phyloP scores from a whole-genome alignment of 2,113 vertebrate species.

The Dissostichus mawsoni region DNA sequence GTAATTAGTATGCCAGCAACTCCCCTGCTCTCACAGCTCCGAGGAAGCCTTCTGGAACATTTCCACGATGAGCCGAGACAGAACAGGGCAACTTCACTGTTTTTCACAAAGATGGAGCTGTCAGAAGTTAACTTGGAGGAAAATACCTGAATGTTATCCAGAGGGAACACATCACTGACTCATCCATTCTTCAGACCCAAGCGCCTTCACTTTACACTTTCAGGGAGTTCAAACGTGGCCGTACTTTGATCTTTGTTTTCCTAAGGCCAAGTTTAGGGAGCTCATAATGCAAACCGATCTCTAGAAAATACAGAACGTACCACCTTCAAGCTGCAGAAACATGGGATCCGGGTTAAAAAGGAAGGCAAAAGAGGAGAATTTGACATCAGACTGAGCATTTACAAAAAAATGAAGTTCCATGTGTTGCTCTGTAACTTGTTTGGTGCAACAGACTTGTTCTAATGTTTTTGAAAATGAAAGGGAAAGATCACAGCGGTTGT shows the following conservation, averaged over 20 bases:
- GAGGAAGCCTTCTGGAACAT: conserved; percentile 42
- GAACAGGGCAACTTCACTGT: conserved; percentile 28
- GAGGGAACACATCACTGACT: conserved; percentile 36
- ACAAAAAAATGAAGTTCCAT: not conserved
- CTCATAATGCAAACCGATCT: conserved; percentile 15
- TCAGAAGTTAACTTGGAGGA: conserved; percentile 55
- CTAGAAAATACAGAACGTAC: not conserved
- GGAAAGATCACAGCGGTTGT: conserved; percentile 5
- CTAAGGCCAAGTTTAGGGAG: conserved; percentile 50
- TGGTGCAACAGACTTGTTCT: conserved; percentile 36
- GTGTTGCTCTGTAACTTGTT: conserved; percentile 10
- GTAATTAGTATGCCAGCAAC: conserved; percentile 49
- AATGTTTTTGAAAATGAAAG: conserved; percentile 15
- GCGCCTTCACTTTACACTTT: conserved; percentile 39
- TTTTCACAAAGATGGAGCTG: conserved; percentile 44
- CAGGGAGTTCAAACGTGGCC: conserved; percentile 44
- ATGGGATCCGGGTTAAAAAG: conserved; percentile 21
- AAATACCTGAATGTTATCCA: conserved; percentile 56
- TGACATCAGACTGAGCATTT: conserved; percentile 16
- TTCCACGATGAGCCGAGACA: conserved; percentile 28
- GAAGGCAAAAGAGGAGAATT: not conserved
- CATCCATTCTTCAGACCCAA: conserved; percentile 48
- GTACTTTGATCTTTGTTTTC: conserved; percentile 52
- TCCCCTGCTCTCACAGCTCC: conserved; percentile 48
- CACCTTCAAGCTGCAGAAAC: conserved; percentile 8